Conservation (phyloP, 2,113 vertebrate genomes). For the Entelurus aequoreus region DNA sequence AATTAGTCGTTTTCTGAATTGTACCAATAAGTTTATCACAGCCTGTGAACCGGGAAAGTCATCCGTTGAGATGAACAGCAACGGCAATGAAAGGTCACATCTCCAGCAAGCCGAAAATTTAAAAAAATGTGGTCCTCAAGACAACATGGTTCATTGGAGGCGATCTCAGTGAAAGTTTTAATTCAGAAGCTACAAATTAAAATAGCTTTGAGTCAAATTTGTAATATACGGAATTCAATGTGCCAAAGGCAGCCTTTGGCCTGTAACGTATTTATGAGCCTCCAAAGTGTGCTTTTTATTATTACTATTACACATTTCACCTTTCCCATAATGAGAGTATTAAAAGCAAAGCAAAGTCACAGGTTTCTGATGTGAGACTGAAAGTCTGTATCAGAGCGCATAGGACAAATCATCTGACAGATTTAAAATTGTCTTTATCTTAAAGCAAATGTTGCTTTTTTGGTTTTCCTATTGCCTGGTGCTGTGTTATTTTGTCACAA, state of each 20-base stretch:
- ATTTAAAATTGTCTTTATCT: no score
- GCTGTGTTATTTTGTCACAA: background rate
- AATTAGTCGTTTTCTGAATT: no score
- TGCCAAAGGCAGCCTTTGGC: conserved; percentile 1
- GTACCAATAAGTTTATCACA: background rate
- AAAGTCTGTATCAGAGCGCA: background rate
- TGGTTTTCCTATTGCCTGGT: background rate
- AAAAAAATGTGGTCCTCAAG: conserved; percentile 23
- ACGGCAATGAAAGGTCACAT: background rate
- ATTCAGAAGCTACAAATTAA: background rate
- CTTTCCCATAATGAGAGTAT: background rate
- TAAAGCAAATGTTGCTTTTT: background rate
- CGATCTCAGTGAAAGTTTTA: background rate
- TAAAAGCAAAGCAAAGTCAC: background rate
- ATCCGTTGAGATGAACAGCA: no score
- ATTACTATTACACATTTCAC: background rate
- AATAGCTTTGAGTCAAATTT: background rate
- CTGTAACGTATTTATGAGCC: background rate
- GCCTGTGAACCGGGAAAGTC: background rate
- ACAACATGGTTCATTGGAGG: conserved; percentile 38
- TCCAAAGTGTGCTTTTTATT: background rate
- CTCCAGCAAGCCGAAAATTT: background rate
- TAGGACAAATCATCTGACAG: no score
- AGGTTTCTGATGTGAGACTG: background rate
- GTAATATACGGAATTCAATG: background rate